phyloP scores from a whole-genome alignment of 2,888 invertebrate species.

The Oegoconia quadripuncta region DNA sequence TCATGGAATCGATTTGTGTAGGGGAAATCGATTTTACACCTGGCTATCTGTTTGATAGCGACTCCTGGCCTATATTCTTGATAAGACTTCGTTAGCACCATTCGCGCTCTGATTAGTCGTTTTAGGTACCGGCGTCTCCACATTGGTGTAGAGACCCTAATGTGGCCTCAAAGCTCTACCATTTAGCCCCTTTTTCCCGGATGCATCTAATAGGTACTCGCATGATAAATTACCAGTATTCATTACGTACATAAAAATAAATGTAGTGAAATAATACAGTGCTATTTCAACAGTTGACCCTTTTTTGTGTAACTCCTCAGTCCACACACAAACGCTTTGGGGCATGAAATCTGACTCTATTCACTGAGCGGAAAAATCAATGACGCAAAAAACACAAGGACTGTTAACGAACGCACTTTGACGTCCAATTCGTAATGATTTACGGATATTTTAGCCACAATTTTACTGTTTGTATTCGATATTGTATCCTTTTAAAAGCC shows the following conservation, averaged over 20 bases:
- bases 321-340: slow-evolving; percentile 21
- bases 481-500: too few relatives aligned
- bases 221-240: slow-evolving; percentile 1
- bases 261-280: slow-evolving; percentile 13
- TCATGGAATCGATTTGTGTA: too few relatives aligned
- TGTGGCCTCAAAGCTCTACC: too few relatives aligned
- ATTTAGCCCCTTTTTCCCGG: neutral
- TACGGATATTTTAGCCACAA: neutral
- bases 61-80: too few relatives aligned
- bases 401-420: slow-evolving; percentile 24
- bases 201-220: too few relatives aligned
- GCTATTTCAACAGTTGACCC: slow-evolving; percentile 23
- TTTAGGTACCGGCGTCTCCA: too few relatives aligned
- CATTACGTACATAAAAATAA: slow-evolving; percentile 11
- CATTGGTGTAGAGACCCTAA: too few relatives aligned
- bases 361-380: slow-evolving; percentile 42
- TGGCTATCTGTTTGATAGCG: too few relatives aligned
- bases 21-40: too few relatives aligned
- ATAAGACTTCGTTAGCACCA: too few relatives aligned
- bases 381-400: slow-evolving; percentile 35
- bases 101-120: too few relatives aligned
- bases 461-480: too few relatives aligned
- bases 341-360: slow-evolving; percentile 30
- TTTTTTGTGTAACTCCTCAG: slow-evolving; percentile 20
- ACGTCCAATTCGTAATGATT: neutral